phyloP scores from a whole-genome alignment of 2,888 invertebrate genomes.

The Ariolimax columbianus region DNA sequence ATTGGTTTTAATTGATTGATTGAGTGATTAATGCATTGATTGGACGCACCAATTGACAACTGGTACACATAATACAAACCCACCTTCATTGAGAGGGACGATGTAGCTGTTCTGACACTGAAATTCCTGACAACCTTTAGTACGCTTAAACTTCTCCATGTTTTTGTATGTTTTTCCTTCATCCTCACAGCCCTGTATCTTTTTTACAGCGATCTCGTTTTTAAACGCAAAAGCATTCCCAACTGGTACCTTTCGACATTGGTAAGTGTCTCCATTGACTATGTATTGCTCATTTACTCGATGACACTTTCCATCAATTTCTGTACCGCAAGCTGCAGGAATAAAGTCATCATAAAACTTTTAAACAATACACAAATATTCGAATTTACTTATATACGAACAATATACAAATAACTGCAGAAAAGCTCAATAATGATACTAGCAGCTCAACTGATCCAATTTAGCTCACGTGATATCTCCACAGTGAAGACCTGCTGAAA shows the following conservation, averaged over 20 bases:
- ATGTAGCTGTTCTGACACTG: neutral
- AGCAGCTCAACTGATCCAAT: too few species aligned
- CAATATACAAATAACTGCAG: too few species aligned
- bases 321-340: constrained; percentile 6
- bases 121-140: neutral
- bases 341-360: too few species aligned
- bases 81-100: neutral
- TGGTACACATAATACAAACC: too few species aligned
- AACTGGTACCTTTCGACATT: neutral
- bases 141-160: neutral
- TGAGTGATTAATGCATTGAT: too few species aligned
- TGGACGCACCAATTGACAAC: too few species aligned
- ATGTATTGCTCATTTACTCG: neutral
- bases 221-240: neutral
- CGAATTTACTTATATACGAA: too few species aligned
- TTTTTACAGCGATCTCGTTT: neutral
- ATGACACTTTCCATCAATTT: neutral
- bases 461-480: too few species aligned
- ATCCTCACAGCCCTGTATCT: neutral
- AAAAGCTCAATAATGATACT: too few species aligned
- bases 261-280: neutral
- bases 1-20: too few species aligned
- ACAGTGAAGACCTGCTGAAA: too few species aligned
- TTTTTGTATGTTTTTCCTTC: neutral
- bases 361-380: too few species aligned